Base-by-base conservation (phyloP, 2,888 invertebrate genomes). In the Rhynchonema sp. region DNA sequence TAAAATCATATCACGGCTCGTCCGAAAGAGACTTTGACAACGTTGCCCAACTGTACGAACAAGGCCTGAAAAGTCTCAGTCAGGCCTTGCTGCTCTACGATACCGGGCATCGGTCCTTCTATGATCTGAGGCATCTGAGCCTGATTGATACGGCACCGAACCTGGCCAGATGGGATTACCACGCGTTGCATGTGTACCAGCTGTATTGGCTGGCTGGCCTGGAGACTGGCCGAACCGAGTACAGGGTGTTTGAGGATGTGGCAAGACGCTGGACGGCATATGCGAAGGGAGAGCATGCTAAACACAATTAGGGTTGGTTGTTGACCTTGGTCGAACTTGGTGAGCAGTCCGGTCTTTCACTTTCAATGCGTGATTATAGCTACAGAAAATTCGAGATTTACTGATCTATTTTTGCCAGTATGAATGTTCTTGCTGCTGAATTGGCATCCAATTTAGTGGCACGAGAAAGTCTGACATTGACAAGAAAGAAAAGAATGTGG, bases 131-230 rank as follows among this genome's bases (percentile, higher is more conserved):
- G 22, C 98, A 98, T 74, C 83, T 91, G 70, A 87, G 87, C 0
- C 76, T 90, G 46, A 62, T 64, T 1, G 70, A 71, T 2, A 85
- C 86, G 26, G 84, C 85, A 25, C 78, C 78, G 1, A 98, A 98
- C 75, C 79, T 94, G 63, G 98, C 98, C 0, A 79, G 98, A 60
- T 94, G 96, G 91, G 98, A 98, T 74, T 98, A 98, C 75, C 98
- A 98, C 76, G 87, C 91, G 0, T 92, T 94, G 0, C 98, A 99
- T 74, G 85, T 98, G 28, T 94, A 92, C 78, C 92, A 98, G 72
- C 70, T 81, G 57, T 71, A 78, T 59, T 79, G 92, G 64, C 81
- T 96, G 64, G 84, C 85, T 49, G 86, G 88, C 46, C 59, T 68
- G 20, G 60, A 66, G 55, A 63, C 65, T 53, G 61, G 66, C 30